Evolutionary conservation across 2,113 vertebrate species (phyloP).

Genomic region (Pheucticus melanocephalus): DNA sequence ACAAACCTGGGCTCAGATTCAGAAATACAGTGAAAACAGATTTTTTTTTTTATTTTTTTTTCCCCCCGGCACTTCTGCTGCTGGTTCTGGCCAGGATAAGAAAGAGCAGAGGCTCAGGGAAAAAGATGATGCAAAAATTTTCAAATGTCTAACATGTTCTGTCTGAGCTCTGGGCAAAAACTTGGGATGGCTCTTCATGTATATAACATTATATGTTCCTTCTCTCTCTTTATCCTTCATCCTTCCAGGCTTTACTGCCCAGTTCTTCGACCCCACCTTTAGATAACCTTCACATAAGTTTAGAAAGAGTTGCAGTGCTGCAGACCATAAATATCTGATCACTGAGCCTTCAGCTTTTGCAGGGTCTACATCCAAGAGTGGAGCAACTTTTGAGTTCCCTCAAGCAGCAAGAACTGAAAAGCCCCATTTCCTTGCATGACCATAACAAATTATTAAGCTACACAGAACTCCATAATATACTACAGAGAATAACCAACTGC

Average conservation of each 20-base stretch:
- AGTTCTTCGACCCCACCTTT: not conserved
- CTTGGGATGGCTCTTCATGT: not conserved
- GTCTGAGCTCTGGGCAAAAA: constrained; percentile 4
- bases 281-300: not conserved
- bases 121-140: constrained; percentile 45
- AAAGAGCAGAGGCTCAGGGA: constrained; percentile 5
- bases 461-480: not conserved
- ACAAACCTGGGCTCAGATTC: constrained; percentile 61
- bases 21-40: constrained; percentile 64
- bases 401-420: not conserved
- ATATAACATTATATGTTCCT: not conserved
- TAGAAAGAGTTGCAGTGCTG: not conserved
- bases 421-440: not conserved
- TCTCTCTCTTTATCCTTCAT: not conserved
- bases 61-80: not conserved
- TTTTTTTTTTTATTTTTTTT: not conserved
- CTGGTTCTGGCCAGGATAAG: constrained; percentile 45
- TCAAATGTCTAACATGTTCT: constrained; percentile 26
- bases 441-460: constrained; percentile 23
- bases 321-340: not conserved
- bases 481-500: not conserved
- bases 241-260: not conserved
- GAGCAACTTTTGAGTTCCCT: not conserved
- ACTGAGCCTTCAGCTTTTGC: not conserved
- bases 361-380: not conserved